Evolutionary conservation across 2,797 vertebrate genomes (phyloP), one percentile per base, ranked within the genome.

Genomic region (Sylvia borin): DNA sequence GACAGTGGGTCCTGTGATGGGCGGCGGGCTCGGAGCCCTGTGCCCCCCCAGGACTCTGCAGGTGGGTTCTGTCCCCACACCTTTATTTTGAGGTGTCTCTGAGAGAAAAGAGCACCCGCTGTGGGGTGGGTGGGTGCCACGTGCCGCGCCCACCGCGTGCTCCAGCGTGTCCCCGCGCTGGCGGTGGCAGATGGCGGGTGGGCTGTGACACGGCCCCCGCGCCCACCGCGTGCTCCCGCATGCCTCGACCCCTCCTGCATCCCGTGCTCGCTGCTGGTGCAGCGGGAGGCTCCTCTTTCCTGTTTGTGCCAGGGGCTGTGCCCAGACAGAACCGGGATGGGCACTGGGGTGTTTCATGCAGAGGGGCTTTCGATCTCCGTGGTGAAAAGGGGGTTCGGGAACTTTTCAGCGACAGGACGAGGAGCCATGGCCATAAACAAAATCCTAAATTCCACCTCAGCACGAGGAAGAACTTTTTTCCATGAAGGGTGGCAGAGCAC

Each of bases 311-410:
- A 2, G 9, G 11, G 29, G 43, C 50, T 18, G 32, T 34, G 74
- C 38, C 64, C 21, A 0, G 16, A 2, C 0, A 13, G 36, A n/a
- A 17, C 0, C 1, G 29, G 8, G 58, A 13, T 7, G 55, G 50
- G 68, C 47, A 5, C 7, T 2, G 1, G 29, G 48, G 36, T 0
- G 29, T 25, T 45, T 4, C 45, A 16, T 14, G 64, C 34, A 1
- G 47, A 47, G 32, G 73, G 22, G 24, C 45, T 51, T 45, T 54
- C 13, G 2, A 38, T 31, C 16, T 5, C 13, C 0, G 1, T 2
- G 60, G 13, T 24, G 61, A 9, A 36, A 42, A 71, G 57, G 2
- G 21, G 26, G 7, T 31, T 53, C 0, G 0, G 54, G 7, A 19
- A 6, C 0, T 54, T 62, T 70, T 48, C 42, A 4, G 34, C 1